These are phyloP conservation scores for Poeciliopsis prolifica DNA, from an alignment of 2,113 vertebrate genomes.

Conservation along the genomic window DNA sequence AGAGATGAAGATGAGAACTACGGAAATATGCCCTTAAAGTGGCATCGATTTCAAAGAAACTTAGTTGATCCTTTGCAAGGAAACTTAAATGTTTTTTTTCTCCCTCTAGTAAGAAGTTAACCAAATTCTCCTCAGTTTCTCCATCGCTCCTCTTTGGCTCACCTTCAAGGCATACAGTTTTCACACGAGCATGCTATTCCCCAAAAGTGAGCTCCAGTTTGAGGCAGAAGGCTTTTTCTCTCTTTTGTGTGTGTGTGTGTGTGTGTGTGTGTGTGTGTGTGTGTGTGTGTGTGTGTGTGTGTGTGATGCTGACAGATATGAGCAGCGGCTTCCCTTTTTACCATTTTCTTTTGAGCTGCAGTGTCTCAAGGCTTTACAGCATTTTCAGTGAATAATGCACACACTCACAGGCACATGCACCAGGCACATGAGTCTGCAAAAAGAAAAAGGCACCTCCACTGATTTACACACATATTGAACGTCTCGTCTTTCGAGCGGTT, in stretches of 20 bases:
- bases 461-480: not conserved
- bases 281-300: not conserved
- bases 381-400: slow-evolving; percentile 41
- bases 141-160: slow-evolving; percentile 16
- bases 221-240: not conserved
- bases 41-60: slow-evolving; percentile 32
- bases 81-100: slow-evolving; percentile 23
- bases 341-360: slow-evolving; percentile 41
- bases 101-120: slow-evolving; percentile 37
- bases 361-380: slow-evolving; percentile 32
- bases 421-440: slow-evolving; percentile 14
- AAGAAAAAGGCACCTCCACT: not conserved
- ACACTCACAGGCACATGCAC: slow-evolving; percentile 25
- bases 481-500: not conserved
- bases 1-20: slow-evolving; percentile 36
- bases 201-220: slow-evolving; percentile 5
- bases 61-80: slow-evolving; percentile 19
- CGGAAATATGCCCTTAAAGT: slow-evolving; percentile 39
- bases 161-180: slow-evolving; percentile 43
- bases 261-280: slow-evolving; percentile 12
- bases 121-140: slow-evolving; percentile 36
- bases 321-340: slow-evolving; percentile 39
- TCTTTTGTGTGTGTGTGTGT: not conserved
- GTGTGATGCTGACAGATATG: slow-evolving; percentile 57
- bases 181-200: slow-evolving; percentile 3